Percentiles rank a stretch among this genome's conserved stretches.
Conservation (phyloP, 2,113 vertebrate genomes). For the Cavia aperea region DNA sequence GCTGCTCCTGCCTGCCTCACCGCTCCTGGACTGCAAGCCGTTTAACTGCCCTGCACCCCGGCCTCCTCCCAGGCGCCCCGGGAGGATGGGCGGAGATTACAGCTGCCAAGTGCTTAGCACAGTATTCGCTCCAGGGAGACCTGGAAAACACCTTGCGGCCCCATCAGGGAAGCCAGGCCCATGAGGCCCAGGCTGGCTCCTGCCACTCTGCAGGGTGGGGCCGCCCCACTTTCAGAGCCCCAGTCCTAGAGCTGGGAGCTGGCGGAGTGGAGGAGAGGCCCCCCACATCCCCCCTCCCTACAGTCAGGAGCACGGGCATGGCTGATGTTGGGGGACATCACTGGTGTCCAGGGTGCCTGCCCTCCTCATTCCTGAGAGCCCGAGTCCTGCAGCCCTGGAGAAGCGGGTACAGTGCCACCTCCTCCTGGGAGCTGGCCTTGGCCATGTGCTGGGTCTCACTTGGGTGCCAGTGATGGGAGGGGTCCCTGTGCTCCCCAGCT, state of each 20-base stretch:
- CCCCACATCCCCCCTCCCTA: neutral
- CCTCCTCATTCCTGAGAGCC: too few species aligned
- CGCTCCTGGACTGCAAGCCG: neutral
- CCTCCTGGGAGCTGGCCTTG: neutral
- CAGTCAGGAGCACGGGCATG: accelerated
- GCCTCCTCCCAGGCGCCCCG: neutral
- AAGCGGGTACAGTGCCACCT: neutral
- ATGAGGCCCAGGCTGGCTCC: neutral
- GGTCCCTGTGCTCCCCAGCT: neutral
- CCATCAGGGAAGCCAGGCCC: neutral
- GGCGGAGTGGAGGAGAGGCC: neutral
- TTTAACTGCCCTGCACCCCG: slow-evolving; percentile 38
- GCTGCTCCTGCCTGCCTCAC: neutral
- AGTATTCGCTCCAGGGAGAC: neutral
- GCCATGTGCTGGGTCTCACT: too few species aligned
- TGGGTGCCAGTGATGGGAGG: neutral
- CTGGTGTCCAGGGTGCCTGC: neutral
- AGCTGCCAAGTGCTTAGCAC: slow-evolving; percentile 39
- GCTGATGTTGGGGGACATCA: neutral
- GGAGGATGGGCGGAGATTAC: slow-evolving; percentile 45
- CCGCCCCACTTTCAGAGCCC: neutral
- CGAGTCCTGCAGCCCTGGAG: neutral
- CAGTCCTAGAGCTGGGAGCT: neutral
- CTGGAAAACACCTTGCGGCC: neutral
- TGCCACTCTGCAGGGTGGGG: accelerated